Conservation (phyloP, 2,888 invertebrate genomes). For the Pollenia labialis region DNA sequence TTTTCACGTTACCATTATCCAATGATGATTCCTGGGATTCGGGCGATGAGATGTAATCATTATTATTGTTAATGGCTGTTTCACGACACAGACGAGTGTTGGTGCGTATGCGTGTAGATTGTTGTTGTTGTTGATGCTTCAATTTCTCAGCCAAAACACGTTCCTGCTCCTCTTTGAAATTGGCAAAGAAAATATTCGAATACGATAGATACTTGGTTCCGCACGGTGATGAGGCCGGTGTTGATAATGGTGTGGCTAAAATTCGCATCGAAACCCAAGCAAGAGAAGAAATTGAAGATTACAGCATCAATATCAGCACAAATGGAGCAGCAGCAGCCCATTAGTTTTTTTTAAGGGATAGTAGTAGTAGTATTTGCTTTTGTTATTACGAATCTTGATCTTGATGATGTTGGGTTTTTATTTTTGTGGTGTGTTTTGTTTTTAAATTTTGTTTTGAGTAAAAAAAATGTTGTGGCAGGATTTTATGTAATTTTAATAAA, state of each 20-base stretch:
- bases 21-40: constrained; percentile 67
- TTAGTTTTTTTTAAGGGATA: constrained; percentile 69
- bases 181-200: constrained; percentile 83
- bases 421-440: constrained; percentile 61
- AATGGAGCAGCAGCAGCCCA: constrained; percentile 55
- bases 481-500: constrained; percentile 38
- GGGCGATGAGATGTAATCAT: constrained; percentile 54
- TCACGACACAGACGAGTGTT: constrained; percentile 79
- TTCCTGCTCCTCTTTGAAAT: constrained; percentile 80
- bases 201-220: constrained; percentile 83
- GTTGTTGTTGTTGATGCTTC: constrained; percentile 76
- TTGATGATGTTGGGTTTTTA: constrained; percentile 67
- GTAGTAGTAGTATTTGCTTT: constrained; percentile 76
- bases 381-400: constrained; percentile 76
- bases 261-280: constrained; percentile 4
- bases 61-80: constrained; percentile 81
- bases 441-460: constrained; percentile 44
- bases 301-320: constrained; percentile 15
- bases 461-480: constrained; percentile 19
- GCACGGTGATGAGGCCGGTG: constrained; percentile 83
- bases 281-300: neutral
- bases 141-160: constrained; percentile 75
- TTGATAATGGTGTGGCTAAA: constrained; percentile 83
- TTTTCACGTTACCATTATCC: constrained; percentile 70
- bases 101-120: constrained; percentile 78